Evolutionary conservation across 2,113 vertebrate species (phyloP), one percentile per base, ranked within the genome.

Genomic region (Labeo rohita): DNA sequence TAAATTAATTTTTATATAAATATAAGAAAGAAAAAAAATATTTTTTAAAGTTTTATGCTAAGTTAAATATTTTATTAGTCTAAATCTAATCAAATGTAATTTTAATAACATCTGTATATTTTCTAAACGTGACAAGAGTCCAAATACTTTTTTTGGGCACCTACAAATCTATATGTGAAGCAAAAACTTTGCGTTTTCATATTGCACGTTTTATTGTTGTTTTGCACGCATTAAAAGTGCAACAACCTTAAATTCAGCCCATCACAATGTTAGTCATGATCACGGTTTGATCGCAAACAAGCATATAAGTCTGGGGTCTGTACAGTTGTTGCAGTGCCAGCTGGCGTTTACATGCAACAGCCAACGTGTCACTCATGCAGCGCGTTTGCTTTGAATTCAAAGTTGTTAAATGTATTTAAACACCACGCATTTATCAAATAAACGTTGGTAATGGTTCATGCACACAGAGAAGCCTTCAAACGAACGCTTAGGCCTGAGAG

Each of bases 331-430:
- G 45, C 16, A 43, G 28, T 34, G 77, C 59, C 75, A 73, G 45
- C 50, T 88, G 84, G 28, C 86, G 88, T 86, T 88, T 87, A 88
- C 81, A 73, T 61, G 61, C 23, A 66, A 28, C 89, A 59, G 90
- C 70, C 89, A 90, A 93, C 92, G 91, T 93, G 91, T 93, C 92
- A 93, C 90, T 87, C 59, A 80, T 87, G 16, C 80, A 47, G 16
- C 49, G 68, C 85, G 43, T 80, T 87, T 84, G 88, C n/a, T 68
- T 63, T 5, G 21, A 73, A 52, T 70, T 75, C 7, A 78, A 87
- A 86, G 54, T 16, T 6, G 2, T 1, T 23, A 8, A 72, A 39
- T 80, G 28, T 36, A 5, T 23, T 16, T 72, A 3, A 4, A 28
- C n/a, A 21, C 74, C 77, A 16, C n/a, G 49, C 0, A 6, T 15